These are phyloP conservation scores for Phocoena sinus DNA, from an alignment of 2,113 vertebrate genomes.

Conservation along the genomic window DNA sequence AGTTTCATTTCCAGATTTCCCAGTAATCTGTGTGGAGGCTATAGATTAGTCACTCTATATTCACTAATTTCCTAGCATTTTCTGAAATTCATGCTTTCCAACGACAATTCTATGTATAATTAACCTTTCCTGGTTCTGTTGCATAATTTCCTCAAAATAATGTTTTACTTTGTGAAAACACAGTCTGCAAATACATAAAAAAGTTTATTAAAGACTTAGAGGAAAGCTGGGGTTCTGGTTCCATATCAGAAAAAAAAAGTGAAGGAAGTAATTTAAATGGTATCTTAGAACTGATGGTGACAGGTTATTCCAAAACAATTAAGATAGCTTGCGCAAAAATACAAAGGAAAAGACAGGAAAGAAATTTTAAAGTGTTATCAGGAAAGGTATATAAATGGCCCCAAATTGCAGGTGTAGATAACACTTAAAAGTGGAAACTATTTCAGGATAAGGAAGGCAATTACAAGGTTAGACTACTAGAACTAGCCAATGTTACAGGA, in stretches of 20 bases:
- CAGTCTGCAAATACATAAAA: background rate
- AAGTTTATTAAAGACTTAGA: background rate
- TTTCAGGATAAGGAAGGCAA: background rate
- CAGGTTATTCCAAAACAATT: background rate
- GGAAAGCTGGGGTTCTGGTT: background rate
- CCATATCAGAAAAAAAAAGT: background rate
- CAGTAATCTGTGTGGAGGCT: background rate
- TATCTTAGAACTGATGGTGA: background rate
- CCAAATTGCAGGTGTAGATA: background rate
- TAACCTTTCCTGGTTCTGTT: background rate
- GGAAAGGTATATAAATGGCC: background rate
- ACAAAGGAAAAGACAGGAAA: background rate
- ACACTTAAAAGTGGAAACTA: background rate
- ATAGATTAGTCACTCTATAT: background rate
- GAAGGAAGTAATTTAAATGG: background rate
- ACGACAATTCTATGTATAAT: conserved; percentile 5
- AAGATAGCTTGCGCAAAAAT: background rate
- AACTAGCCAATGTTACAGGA: background rate
- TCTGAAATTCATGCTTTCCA: conserved; percentile 19
- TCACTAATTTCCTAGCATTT: background rate
- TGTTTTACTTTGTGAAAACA: conserved; percentile 12
- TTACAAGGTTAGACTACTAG: background rate
- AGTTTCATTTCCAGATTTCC: background rate
- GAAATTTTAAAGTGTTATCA: background rate
- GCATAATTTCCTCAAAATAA: conserved; percentile 34